Base-by-base conservation (phyloP, 2,797 vertebrate genomes). In the Sciaenops ocellatus region DNA sequence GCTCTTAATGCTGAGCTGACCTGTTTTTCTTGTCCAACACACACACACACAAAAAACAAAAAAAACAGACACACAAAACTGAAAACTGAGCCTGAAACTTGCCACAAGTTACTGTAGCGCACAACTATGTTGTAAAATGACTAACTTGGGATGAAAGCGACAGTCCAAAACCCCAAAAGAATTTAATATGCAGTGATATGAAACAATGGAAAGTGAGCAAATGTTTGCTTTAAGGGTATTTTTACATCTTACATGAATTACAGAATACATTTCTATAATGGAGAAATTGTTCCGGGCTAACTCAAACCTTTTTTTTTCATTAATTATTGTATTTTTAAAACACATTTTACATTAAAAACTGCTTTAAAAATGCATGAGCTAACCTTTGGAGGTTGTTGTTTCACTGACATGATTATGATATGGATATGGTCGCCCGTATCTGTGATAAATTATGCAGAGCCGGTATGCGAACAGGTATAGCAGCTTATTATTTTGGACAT, bases 401-500 rank as follows among this genome's bases (percentile, higher is more conserved):
- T 26, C 1, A 22, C 12, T n/a, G 12, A 56, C 16, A 24, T 12
- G 6, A 34, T 26, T 5, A 24, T 44, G 42, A 65, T 41, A 18
- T 63, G 13, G 8, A 59, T 51, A 12, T 59, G 18, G 26, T 12
- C 16, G 22, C 47, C 20, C 15, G 41, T 47, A 26, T 63, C n/a
- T 48, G 13, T 76, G 34, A 50, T 50, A 26, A 63, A 65, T 65
- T 1, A 42, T 48, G 41, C 15, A 22, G 13, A 41, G 16, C 57
- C 41, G 41, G 5, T 15, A 16, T 42, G 41, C 16, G 56, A 73
- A 69, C 28, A 65, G 13, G 5, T 59, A 48, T 72, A 44, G 44
- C 20, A 64, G 9, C 17, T 59, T n/a, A 50, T 50, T 71, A 60
- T 77, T 74, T 61, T 48, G 50, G 26, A 67, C 44, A 28, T 50